Evolutionary conservation across 37 sponge, comb jelly and placozoan species (phyloP), one percentile per base, ranked within the genome.

Genomic region (Bolinopsis microptera): DNA sequence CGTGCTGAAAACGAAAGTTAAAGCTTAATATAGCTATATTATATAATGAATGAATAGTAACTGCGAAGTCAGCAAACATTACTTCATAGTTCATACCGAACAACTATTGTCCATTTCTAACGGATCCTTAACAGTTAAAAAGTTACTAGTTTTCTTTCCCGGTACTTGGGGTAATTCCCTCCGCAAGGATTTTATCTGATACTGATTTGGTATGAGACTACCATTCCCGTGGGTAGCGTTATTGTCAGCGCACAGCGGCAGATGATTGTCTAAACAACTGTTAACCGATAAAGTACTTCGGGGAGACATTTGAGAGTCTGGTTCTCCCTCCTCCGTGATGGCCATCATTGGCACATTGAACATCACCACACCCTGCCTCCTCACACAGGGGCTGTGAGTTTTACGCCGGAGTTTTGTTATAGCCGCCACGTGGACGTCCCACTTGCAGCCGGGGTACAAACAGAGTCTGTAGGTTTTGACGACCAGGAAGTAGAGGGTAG

Each of bases 351-450:
- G 82, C 1, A 80, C 37, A 13, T 28, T 80, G 30, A 32, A 34
- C 75, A 72, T 72, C 1, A 28, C 34, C 35, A 80, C 82, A 2
- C 82, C 82, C 82, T 80, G 82, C 35, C 82, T 33, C 23, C 82
- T 80, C 8, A 80, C 82, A 80, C 82, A 80, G 22, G 82, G 82
- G 32, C 38, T 36, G 82, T 80, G 82, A 80, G 82, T 80, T 34
- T 80, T 80, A 2, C 37, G 82, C 2, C 82, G 35, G 82, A 80
- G 82, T 80, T 80, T 80, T 3, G 82, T 80, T 33, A 80, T 80
- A 13, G 82, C 82, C 3, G 82, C 82, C 5, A 80, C 38, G 35
- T 80, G 82, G 37, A 80, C 37, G 37, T 80, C 82, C 82, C 35
- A 35, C 38, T 28, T 80, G 37, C 82, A 80, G 3, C 37, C 37